Base-by-base conservation (phyloP, 2,113 vertebrate genomes). In the Melanerpes formicivorus region DNA sequence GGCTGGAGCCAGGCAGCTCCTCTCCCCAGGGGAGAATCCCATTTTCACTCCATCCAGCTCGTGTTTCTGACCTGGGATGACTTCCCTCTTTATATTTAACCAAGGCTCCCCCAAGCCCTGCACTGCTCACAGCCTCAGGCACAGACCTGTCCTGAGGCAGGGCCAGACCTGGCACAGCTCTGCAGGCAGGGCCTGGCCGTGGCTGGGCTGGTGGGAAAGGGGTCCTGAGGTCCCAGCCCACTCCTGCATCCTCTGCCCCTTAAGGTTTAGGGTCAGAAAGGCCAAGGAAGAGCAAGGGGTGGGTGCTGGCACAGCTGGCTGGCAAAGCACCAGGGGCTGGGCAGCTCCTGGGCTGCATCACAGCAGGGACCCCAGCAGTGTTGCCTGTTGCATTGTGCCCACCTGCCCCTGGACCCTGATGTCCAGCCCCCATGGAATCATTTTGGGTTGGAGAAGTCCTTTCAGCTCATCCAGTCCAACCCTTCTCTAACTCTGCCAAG, bases 51-150 rank as follows among this genome's bases (percentile, higher is more conserved):
- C 86, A 84, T 90, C 71, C 77, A 63, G 14, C 90, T 95, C 21
- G 73, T 78, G 93, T 79, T 88, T 95, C 40, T 95, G 95, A 95
- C 95, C 94, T 95, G 87, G 95, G 78, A 93, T 95, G 96, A 96
- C 88, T 96, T 86, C 81, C 67, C 85, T 32, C 63, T 70, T 92
- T 91, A 81, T 84, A 90, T 88, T 91, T 78, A 83, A 81, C 77
- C 6, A 81, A 46, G 2, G 5, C 63, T 94, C 74, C 88, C 81
- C 80, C 22, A 7, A 71, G 73, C 66, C 83, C 22, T 1, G 67
- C 6, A 3, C 81, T 27, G 89, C 87, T 19, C 7, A 64, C 2
- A 0, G 55, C 5, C 1, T 1, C 25, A 1, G 40, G 90, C 88
- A 73, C 72, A 64, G 2, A 2, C 22, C 8, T 56, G 90, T 34